Conservation (phyloP, 92 coral and sea anemone species). For the Epizoanthus illoricatus region DNA sequence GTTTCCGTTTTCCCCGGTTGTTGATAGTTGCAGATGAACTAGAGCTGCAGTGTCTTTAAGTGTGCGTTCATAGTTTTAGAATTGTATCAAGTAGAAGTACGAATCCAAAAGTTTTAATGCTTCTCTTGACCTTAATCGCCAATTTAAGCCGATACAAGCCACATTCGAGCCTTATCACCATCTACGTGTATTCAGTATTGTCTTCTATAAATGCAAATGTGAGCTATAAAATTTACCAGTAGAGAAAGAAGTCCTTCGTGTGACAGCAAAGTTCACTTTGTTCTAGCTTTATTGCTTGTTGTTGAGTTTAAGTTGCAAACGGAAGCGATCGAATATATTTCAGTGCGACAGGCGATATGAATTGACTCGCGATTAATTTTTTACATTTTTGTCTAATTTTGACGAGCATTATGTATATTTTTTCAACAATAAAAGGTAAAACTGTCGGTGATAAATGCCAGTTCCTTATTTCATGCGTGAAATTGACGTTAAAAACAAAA, state of each 20-base stretch:
- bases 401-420: not conserved
- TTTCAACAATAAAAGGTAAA: not conserved
- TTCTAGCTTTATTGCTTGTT: not conserved
- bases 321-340: not conserved
- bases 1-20: not conserved
- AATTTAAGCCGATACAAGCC: not conserved
- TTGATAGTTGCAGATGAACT: not conserved
- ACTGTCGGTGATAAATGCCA: not conserved
- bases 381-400: not conserved
- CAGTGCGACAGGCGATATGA: not conserved
- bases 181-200: not conserved
- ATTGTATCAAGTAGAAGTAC: not conserved
- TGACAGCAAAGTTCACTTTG: not conserved
- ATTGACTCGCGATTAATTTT: not conserved
- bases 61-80: not conserved
- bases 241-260: not conserved
- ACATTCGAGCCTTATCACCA: not conserved
- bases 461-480: not conserved
- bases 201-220: not conserved
- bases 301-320: not conserved
- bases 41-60: no score
- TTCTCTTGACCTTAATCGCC: slow-evolving; percentile 3
- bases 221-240: not conserved
- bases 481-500: slow-evolving; percentile 5
- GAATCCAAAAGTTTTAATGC: not conserved